Evolutionary conservation across 2,113 vertebrate genomes (phyloP), one percentile per base, ranked within the genome.

Genomic region (Deroptyus accipitrinus): DNA sequence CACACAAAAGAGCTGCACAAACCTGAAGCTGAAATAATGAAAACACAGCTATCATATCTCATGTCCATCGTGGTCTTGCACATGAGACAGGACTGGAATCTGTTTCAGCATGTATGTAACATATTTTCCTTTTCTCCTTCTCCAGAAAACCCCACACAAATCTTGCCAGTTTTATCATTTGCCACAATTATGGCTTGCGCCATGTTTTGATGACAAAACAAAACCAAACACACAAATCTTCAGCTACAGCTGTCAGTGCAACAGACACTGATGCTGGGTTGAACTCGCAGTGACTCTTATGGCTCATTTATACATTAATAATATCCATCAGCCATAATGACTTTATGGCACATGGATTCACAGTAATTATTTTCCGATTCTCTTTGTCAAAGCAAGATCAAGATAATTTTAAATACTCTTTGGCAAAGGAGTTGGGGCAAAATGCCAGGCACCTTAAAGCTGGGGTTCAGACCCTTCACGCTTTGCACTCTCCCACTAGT

Each of bases 61-160:
- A 59, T 10, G 12, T 10, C 9, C n/a, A 8, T 14, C 1, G 1
- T 3, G 46, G 22, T 13, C 42, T 39, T 63, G n/a, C 6, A 4
- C 3, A 11, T 5, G 16, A 46, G 44, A 24, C 49, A 57, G 33
- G 49, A 57, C 62, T 28, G 28, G 66, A 70, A 78, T 30, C 8
- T 46, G 11, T 39, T 78, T 51, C 7, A 1, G 18, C 42, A 44
- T 7, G 7, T 49, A 48, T 1, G 0, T 11, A 77, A 62, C 4
- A 1, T 19, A 22, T 39, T 66, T 64, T 55, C 10, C 13, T 25
- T 67, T 55, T 61, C 37, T 80, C 59, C 15, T 74, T 31, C 70
- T 48, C 51, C 76, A 5, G 11, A 17, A 57, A 76, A 9, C 14
- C 12, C 35, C 54, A 33, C 25, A 31, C 6, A 49, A 72, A 88